These are phyloP conservation scores for Pyrocephalus nanus DNA, from an alignment of 2,797 vertebrate genomes.

Conservation along the genomic window DNA sequence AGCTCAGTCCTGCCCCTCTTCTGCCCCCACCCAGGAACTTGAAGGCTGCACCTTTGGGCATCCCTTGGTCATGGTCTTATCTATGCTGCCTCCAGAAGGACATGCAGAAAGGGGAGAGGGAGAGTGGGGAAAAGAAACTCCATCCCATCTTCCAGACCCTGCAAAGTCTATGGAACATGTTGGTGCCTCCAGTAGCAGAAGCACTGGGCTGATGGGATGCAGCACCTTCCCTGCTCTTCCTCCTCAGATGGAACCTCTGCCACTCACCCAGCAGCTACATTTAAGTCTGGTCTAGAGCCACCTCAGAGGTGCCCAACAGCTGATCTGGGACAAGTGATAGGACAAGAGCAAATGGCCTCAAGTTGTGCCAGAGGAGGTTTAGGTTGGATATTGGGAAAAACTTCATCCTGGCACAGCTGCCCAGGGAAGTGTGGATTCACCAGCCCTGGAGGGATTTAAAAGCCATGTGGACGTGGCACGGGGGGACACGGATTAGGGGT, in stretches of 20 bases:
- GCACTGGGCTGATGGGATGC: rapidly evolving
- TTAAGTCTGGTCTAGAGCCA: neutral
- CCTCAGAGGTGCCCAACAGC: neutral
- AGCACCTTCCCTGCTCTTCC: neutral
- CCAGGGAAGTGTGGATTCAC: neutral
- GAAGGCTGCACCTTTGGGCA: neutral
- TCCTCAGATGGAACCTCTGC: neutral
- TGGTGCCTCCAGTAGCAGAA: neutral
- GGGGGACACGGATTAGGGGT: neutral
- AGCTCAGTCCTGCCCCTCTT: neutral
- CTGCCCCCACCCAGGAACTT: neutral
- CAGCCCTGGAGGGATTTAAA: neutral
- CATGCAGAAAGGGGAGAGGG: neutral
- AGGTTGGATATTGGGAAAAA: neutral
- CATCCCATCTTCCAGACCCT: neutral
- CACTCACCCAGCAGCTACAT: neutral
- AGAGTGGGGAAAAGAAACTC: neutral
- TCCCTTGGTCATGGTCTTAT: rapidly evolving
- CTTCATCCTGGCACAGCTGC: neutral
- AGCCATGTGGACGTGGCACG: neutral
- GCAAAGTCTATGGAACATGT: neutral
- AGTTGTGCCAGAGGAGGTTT: neutral
- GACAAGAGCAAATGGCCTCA: neutral
- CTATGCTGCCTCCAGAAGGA: neutral
- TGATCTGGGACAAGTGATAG: neutral